These are phyloP conservation scores for Hydrochoerus hydrochaeris DNA, from an alignment of 2,113 vertebrate genomes.

Conservation along the genomic window DNA sequence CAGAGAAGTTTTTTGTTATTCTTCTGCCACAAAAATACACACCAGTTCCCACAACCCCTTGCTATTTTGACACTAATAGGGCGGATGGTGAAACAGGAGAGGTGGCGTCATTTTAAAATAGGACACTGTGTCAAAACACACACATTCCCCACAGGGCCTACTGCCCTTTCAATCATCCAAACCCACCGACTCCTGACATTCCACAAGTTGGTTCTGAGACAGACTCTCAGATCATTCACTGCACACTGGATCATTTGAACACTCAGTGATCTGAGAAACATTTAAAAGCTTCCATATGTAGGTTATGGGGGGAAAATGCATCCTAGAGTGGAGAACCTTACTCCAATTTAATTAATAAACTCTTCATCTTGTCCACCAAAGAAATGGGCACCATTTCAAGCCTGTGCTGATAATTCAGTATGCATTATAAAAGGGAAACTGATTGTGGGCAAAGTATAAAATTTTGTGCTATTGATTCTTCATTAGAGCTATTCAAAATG, in stretches of 20 bases:
- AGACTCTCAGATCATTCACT: neutral
- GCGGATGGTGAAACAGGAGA: conserved; percentile 48
- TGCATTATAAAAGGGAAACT: neutral
- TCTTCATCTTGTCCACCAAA: conserved; percentile 53
- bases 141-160: conserved; percentile 33
- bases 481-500: conserved; percentile 40
- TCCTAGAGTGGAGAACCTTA: conserved; percentile 5
- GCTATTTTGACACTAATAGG: conserved; percentile 55
- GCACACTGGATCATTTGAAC: neutral
- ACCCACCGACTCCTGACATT: conserved; percentile 26
- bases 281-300: conserved; percentile 45
- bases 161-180: neutral
- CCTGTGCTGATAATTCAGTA: neutral
- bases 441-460: neutral
- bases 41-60: conserved; percentile 58
- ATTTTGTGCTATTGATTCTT: neutral
- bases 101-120: conserved; percentile 12
- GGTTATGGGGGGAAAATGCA: neutral
- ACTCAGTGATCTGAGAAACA: neutral
- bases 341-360: conserved; percentile 18
- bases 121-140: conserved; percentile 59
- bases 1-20: conserved; percentile 62
- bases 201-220: conserved; percentile 1
- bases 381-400: conserved; percentile 14
- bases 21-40: conserved; percentile 69